phyloP scores from a whole-genome alignment of 2,888 invertebrate genomes.

The Pristionchus entomophagus region DNA sequence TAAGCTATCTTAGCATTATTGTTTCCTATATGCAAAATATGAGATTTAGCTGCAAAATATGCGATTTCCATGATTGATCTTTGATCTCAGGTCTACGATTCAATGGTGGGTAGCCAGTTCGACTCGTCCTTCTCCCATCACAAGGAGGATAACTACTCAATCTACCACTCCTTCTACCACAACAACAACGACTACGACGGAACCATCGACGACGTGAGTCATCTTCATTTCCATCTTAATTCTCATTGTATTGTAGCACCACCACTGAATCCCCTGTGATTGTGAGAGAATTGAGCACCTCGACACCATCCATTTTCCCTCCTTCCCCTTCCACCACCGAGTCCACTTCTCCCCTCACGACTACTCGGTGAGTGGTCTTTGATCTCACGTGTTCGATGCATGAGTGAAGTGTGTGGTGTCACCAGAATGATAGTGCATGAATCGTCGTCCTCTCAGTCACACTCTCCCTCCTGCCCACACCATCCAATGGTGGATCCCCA shows the following conservation, averaged over 20 bases:
- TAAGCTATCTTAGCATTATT: too few relatives aligned
- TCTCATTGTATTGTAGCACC: neutral
- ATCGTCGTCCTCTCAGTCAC: neutral
- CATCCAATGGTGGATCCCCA: neutral
- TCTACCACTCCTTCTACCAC: neutral
- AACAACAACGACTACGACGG: neutral
- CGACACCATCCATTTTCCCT: neutral
- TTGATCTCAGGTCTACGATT: conserved; percentile 33
- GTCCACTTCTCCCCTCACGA: neutral
- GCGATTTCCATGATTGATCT: too few relatives aligned
- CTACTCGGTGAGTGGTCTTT: neutral
- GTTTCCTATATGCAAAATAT: too few relatives aligned
- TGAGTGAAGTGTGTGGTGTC: neutral
- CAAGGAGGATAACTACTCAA: neutral
- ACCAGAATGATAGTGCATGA: neutral
- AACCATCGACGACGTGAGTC: neutral
- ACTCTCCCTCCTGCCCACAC: neutral
- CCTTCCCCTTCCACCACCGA: neutral
- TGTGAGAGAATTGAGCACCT: conserved; percentile 7
- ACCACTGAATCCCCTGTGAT: conserved; percentile 6
- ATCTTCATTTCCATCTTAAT: neutral
- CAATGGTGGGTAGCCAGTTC: conserved; percentile 25
- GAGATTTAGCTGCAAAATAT: too few relatives aligned
- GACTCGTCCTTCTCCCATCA: neutral
- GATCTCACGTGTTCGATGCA: neutral